Evolutionary conservation across 1,140 invertebrate species (phyloP), one percentile per base, ranked within the genome.

Genomic region (Prorops nasuta): DNA sequence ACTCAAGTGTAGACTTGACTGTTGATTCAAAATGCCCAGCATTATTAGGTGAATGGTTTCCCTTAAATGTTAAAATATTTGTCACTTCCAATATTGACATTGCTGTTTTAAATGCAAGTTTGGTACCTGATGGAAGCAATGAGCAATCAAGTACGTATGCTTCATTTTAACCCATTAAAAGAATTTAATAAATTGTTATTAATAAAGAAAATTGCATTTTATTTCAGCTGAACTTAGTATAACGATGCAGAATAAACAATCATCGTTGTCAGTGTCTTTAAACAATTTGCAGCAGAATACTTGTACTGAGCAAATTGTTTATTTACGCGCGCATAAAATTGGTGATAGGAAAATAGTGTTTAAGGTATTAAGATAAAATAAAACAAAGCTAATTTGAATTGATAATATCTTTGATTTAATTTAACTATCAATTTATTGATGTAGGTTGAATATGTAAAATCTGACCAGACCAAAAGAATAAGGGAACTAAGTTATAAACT

Each of bases 21-120:
- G 74, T 86, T 18, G 72, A 81, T 34, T 88, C 90, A 56, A 77
- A 81, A 36, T 78, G 81, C 35, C 89, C 90, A 34, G 86, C 87
- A 41, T 71, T 92, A 9, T 76, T 89, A 34, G 88, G 87, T 17
- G 89, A 92, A 73, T 90, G 87, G 83, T 86, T 90, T 70, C 81
- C 83, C 8, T 78, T 91, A 14, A 80, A 76, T 47, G 79, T 90
- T 39, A 74, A 69, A 6, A 64, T 91, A 45, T 75, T 66, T 3
- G 86, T 88, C 62, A 84, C 87, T 66, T 72, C 81, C n/a, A 69
- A 72, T 57, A 47, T 76, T 32, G 74, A 79, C 20, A 76, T 78
- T 60, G 71, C 82, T 50, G 69, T 82, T 38, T 77, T 83, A 21
- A 64, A 69, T 19, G 69, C 81, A 35, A 73, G 75, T 51, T 71